Evolutionary conservation across 2,797 vertebrate genomes (phyloP).

Genomic region (Antrozous pallidus): DNA sequence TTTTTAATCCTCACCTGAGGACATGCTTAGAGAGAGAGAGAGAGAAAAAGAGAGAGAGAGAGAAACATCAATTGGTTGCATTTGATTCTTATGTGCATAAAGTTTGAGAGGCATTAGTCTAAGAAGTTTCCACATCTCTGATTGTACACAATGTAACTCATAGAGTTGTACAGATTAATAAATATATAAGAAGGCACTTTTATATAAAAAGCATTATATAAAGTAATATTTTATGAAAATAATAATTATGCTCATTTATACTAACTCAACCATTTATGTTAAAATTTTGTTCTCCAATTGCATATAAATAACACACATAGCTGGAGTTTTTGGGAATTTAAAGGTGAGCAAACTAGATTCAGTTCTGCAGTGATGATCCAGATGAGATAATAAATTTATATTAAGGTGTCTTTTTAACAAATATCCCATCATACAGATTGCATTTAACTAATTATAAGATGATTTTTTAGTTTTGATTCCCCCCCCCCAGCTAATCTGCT

Average conservation of each 20-base stretch:
- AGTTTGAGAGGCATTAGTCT: not conserved
- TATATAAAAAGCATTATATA: not conserved
- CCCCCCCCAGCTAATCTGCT: not conserved
- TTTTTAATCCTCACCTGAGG: not conserved
- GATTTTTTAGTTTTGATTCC: not conserved
- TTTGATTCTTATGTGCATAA: not conserved
- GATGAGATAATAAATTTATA: not conserved
- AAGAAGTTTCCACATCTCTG: not conserved
- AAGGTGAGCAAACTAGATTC: constrained; percentile 12
- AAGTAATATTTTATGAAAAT: not conserved
- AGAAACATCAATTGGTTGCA: not conserved
- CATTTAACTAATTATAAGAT: not conserved
- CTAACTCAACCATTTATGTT: not conserved
- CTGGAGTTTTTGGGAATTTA: not conserved
- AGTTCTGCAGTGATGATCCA: not conserved
- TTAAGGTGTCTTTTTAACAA: constrained; percentile 8
- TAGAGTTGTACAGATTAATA: not conserved
- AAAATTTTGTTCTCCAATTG: not conserved
- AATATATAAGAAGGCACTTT: not conserved
- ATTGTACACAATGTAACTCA: not conserved
- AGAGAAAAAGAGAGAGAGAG: not conserved
- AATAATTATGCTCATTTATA: not conserved
- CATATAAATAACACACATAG: not conserved
- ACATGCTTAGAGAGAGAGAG: not conserved
- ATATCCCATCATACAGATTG: not conserved